Conservation (phyloP, 1,140 invertebrate genomes). For the Tachypleus tridentatus region DNA sequence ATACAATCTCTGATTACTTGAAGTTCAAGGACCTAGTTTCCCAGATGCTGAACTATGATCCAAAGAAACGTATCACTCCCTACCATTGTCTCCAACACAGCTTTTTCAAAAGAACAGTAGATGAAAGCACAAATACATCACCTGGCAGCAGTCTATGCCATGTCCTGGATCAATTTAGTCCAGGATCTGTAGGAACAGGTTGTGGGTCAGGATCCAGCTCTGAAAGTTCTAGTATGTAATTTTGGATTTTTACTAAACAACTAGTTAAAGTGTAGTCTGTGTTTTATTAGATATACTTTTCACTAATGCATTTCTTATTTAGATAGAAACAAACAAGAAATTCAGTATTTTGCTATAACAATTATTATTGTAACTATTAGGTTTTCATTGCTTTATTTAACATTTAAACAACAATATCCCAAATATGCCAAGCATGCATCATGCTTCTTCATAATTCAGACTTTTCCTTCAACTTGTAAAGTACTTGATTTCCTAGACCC, state of each 20-base stretch:
- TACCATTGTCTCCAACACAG: conserved; percentile 95
- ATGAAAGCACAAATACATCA: conserved; percentile 82
- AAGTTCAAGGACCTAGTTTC: conserved; percentile 98
- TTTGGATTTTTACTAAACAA: too few relatives aligned
- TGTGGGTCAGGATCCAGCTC: conserved; percentile 18
- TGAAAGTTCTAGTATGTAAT: conserved; percentile 18
- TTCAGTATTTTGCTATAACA: too few relatives aligned
- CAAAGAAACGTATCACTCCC: conserved; percentile 90
- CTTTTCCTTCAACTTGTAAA: too few relatives aligned
- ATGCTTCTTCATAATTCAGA: too few relatives aligned
- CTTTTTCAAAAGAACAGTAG: conserved; percentile 85
- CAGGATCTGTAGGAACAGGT: conserved; percentile 7
- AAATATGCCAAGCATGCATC: too few relatives aligned
- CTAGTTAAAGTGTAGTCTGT: too few relatives aligned
- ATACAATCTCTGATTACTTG: conserved; percentile 91
- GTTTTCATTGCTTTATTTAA: too few relatives aligned
- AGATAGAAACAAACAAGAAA: too few relatives aligned
- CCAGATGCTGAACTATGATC: conserved; percentile 96
- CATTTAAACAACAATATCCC: too few relatives aligned
- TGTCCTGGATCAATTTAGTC: conserved; percentile 32
- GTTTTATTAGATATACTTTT: not conserved
- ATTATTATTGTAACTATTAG: too few relatives aligned
- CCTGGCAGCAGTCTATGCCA: conserved; percentile 52
- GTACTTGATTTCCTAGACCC: too few relatives aligned
- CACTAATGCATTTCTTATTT: too few relatives aligned